Conservation (phyloP, 2,113 vertebrate genomes). For the Electrona antarctica region DNA sequence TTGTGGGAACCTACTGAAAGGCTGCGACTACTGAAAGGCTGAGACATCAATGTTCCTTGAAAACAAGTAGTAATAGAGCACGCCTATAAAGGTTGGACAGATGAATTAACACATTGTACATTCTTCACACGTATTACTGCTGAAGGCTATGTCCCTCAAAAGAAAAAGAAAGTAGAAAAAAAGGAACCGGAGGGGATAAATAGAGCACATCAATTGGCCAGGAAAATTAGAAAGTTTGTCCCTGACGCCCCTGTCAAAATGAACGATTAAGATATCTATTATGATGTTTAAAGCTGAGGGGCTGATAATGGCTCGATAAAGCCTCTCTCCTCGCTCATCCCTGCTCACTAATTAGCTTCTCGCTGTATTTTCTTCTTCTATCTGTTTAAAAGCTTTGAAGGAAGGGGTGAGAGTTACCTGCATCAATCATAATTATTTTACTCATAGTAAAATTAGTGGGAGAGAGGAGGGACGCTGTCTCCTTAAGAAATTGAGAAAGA, state of each 20-base stretch:
- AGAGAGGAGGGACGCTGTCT: slow-evolving; percentile 54
- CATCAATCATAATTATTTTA: slow-evolving; percentile 80
- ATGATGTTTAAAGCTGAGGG: slow-evolving; percentile 69
- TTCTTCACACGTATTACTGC: slow-evolving; percentile 42
- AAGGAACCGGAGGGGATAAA: slow-evolving; percentile 31
- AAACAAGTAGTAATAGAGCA: slow-evolving; percentile 21
- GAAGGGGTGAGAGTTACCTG: slow-evolving; percentile 67
- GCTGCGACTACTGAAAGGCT: neutral
- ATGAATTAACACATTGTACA: slow-evolving; percentile 49
- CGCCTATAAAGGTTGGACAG: slow-evolving; percentile 51
- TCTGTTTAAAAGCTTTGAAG: slow-evolving; percentile 68
- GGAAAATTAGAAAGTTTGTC: slow-evolving; percentile 64
- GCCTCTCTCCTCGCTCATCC: slow-evolving; percentile 54
- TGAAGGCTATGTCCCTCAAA: slow-evolving; percentile 22
- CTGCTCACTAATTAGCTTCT: slow-evolving; percentile 70
- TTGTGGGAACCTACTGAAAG: slow-evolving; percentile 15
- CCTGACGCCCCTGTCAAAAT: slow-evolving; percentile 53
- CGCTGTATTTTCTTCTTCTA: slow-evolving; percentile 53
- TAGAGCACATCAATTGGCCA: slow-evolving; percentile 50
- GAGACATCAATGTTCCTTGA: slow-evolving; percentile 23
- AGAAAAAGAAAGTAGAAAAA: neutral
- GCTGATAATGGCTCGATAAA: slow-evolving; percentile 67
- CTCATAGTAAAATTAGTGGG: slow-evolving; percentile 70
- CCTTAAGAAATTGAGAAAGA: slow-evolving; percentile 60
- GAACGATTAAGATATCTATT: slow-evolving; percentile 69